Evolutionary conservation across 2,113 vertebrate species (phyloP).

Genomic region (Hypanus sabinus): DNA sequence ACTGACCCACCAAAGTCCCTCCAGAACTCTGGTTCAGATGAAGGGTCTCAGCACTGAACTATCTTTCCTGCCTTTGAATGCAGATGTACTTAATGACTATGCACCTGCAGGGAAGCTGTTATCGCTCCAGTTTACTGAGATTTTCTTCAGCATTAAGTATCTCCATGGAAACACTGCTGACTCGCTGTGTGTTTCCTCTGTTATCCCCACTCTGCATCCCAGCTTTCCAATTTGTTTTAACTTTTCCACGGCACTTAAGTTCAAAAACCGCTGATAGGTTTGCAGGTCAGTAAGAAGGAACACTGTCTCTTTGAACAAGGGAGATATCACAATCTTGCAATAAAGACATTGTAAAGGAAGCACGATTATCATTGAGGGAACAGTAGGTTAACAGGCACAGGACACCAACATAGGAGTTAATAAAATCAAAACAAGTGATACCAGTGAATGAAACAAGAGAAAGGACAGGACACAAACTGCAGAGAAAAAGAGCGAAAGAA

Average conservation of each 20-base stretch:
- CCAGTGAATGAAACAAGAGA: constrained; percentile 32
- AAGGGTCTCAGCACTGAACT: not conserved
- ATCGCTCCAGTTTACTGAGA: not conserved
- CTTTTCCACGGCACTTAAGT: not conserved
- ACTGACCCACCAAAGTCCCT: not conserved
- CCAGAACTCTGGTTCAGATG: not conserved
- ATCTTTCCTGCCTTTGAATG: not conserved
- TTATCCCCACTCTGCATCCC: not conserved
- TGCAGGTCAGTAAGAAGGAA: constrained; percentile 21
- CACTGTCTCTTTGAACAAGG: constrained; percentile 14
- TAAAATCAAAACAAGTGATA: constrained; percentile 32
- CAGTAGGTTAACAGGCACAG: not conserved
- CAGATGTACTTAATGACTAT: not conserved
- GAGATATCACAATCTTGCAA: constrained; percentile 27
- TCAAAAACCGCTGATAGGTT: not conserved
- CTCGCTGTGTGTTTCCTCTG: not conserved
- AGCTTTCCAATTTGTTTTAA: not conserved
- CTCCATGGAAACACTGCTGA: not conserved
- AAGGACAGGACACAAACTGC: constrained; percentile 39
- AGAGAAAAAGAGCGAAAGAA: constrained; percentile 42
- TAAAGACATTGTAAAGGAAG: constrained; percentile 42
- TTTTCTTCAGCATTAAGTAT: not conserved
- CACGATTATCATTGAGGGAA: not conserved
- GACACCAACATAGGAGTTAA: constrained; percentile 1
- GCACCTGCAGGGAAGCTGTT: too few species aligned